Evolutionary conservation across 2,888 invertebrate genomes (phyloP).

Genomic region (Drosophila anomalata): DNA sequence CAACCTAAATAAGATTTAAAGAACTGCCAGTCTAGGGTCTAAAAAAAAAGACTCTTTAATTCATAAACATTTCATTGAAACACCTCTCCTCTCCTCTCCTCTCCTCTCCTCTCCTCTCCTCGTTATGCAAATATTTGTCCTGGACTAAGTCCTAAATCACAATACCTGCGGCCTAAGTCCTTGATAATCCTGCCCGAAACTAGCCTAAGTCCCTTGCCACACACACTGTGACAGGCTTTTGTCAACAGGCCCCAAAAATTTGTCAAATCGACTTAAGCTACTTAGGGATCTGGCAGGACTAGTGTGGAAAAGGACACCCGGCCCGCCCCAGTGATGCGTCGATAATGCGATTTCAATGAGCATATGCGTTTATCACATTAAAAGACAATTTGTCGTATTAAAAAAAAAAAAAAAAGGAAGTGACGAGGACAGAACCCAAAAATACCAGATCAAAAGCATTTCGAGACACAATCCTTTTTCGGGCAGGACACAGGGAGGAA

Average conservation of each 20-base stretch:
- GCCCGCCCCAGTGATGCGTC: slow-evolving; percentile 19
- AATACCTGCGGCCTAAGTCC: slow-evolving; percentile 15
- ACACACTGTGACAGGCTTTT: slow-evolving; percentile 20
- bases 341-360: slow-evolving; percentile 67
- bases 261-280: slow-evolving; percentile 46
- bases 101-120: neutral
- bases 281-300: slow-evolving; percentile 22
- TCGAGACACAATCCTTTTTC: slow-evolving; percentile 36
- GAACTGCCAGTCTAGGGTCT: neutral
- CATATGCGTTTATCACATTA: slow-evolving; percentile 71
- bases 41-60: neutral
- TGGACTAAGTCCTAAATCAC: neutral
- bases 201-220: slow-evolving; percentile 32
- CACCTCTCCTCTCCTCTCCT: neutral
- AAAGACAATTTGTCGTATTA: slow-evolving; percentile 65
- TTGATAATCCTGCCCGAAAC: slow-evolving; percentile 36
- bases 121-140: neutral
- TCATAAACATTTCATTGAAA: neutral
- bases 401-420: neutral
- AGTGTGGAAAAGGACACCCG: slow-evolving; percentile 12
- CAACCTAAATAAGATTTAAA: neutral
- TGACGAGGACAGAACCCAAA: neutral
- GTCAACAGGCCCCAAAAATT: slow-evolving; percentile 31
- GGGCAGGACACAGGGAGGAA: slow-evolving; percentile 1
- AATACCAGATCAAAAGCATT: slow-evolving; percentile 49